Base-by-base conservation (phyloP, 2,797 vertebrate genomes). In the Serranus cabrilla region DNA sequence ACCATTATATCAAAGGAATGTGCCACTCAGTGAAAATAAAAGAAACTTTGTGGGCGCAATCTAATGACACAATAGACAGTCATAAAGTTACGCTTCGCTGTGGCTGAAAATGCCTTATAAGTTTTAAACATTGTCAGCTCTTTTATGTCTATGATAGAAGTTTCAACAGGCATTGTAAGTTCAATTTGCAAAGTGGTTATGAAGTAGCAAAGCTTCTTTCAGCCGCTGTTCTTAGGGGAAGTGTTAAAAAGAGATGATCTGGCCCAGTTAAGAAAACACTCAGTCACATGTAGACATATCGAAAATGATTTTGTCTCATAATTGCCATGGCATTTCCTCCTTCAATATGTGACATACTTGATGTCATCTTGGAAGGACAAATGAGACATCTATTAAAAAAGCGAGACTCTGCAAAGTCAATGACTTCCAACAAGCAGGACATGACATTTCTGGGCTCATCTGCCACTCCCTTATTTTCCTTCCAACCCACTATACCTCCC, bases 381-480 rank as follows among this genome's bases (percentile, higher is more conserved):
- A 70, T 50, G 40, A 40, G 62, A 58, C 66, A 39, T 31, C 13
- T 16, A 20, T 46, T 10, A 57, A 46, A 58, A 52, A 40, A 34
- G 25, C 68, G 2, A 45, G 7, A 11, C 21, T 20, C 16, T 20
- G 17, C 25, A 55, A 72, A 85, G 79, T 58, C 20, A 17, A 6
- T 71, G 57, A 65, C 50, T 71, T 84, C 58, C 63, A 75, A 66
- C 50, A 72, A 65, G 25, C 73, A 59, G 61, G 74, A 72, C 75
- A 68, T 59, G 25, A 78, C 51, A 73, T 67, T 3, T 21, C 61
- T 11, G 34, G 55, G 40, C 55, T 85, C 65, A 45, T 78, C 59
- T 64, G 52, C 39, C n/a, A 20, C 43, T 58, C 21, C 40, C 57
- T 67, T 71, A 39, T 70, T 49, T 50, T 17, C n/a, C 37, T 16